Evolutionary conservation across 2,888 invertebrate species (phyloP).

Genomic region (Parochlus steinenii): DNA sequence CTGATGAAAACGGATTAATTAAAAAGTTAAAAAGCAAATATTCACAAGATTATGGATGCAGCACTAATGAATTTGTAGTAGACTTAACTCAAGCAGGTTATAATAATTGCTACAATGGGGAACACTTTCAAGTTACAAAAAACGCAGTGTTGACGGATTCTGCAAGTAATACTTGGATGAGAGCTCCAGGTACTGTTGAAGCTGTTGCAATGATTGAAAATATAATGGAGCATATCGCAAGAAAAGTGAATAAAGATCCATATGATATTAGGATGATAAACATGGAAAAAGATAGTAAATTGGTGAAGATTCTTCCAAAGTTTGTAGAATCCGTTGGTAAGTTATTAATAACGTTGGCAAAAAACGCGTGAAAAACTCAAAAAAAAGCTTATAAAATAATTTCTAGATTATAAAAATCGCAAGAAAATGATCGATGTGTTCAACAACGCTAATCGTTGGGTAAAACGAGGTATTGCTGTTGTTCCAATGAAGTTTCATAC

Average conservation of each 20-base stretch:
- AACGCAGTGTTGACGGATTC: slow-evolving; percentile 12
- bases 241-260: slow-evolving; percentile 36
- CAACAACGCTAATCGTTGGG: slow-evolving; percentile 61
- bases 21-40: slow-evolving; percentile 40
- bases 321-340: slow-evolving; percentile 13
- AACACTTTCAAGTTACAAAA: not conserved
- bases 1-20: slow-evolving; percentile 44
- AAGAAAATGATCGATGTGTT: slow-evolving; percentile 37
- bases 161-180: slow-evolving; percentile 15
- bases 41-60: slow-evolving; percentile 36
- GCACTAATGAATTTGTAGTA: slow-evolving; percentile 37
- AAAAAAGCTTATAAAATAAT: not conserved
- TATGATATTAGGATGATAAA: slow-evolving; percentile 39
- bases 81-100: too few relatives aligned
- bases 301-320: slow-evolving; percentile 13
- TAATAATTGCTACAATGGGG: slow-evolving; percentile 3
- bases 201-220: slow-evolving; percentile 39
- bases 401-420: slow-evolving; percentile 37
- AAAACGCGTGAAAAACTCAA: too few relatives aligned
- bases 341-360: too few relatives aligned
- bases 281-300: slow-evolving; percentile 20
- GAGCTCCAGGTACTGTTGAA: slow-evolving; percentile 35
- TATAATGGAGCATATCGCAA: slow-evolving; percentile 50
- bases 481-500: slow-evolving; percentile 52
- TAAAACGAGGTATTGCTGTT: slow-evolving; percentile 53